Base-by-base conservation (phyloP, 2,888 invertebrate genomes). In the Odontothrips loti region DNA sequence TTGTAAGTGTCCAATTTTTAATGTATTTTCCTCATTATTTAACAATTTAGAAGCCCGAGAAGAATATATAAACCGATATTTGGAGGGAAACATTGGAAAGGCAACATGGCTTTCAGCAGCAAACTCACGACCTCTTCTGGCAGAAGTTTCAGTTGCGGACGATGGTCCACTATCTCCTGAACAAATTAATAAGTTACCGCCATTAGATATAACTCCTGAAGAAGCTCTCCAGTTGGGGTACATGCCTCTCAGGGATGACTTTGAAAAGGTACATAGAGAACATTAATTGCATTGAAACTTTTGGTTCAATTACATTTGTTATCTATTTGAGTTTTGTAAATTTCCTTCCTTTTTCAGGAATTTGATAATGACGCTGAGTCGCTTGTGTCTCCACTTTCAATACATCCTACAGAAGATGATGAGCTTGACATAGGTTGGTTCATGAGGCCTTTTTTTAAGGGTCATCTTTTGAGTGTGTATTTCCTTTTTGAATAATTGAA, bases 241-340 rank as follows among this genome's bases (percentile, higher is more conserved):
- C 86, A 97, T 97, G 95, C 95, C 97, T 3, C 94, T 96, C 86
- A 91, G 98, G 86, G 98, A 98, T 90, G 97, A 98, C 87, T 98
- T 97, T 90, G 98, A 98, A 89, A 91, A 95, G 87, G 95, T 95
- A 88, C 86, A 86, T 85, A 81, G 47, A 80, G 3, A 1, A 68
- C 27, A 43, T 10, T 9, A 20, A 20, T 23, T 78, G 0, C 34
- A 11, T 23, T 78, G 27, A 48, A 43, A 51, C 15, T n/a, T n/a
- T n/a, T n/a, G n/a, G 29, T 48, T 6, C 3, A n/a, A 47, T 34
- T n/a, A n/a, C 1, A 11, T 51, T 80, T 58, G 51, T 0, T 12
- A 63, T 17, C 8, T 29, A 79, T 9, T 8, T 43, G 23, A n/a
- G 17, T 23, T 15, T n/a, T 17, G 10, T 29, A 34, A 47, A 23